Conservation (phyloP, 2,797 vertebrate species). For the Crypturellus tataupa region DNA sequence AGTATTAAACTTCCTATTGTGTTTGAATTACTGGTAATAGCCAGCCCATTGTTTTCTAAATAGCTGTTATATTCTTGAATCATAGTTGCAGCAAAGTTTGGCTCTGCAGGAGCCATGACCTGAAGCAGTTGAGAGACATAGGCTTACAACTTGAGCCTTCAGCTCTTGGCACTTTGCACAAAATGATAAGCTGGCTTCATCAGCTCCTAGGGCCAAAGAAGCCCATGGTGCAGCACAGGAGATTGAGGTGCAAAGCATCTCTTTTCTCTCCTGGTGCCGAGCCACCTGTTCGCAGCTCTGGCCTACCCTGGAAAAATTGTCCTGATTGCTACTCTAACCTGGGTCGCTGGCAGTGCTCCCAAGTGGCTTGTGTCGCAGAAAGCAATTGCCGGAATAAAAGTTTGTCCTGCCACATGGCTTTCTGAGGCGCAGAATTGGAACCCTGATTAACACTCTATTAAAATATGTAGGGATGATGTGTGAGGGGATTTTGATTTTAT, state of each 20-base stretch:
- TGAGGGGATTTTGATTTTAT: neutral
- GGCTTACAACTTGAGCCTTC: neutral
- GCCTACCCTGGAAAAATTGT: neutral
- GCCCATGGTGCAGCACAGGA: neutral
- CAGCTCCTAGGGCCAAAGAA: neutral
- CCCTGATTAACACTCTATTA: neutral
- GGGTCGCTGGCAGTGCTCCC: neutral
- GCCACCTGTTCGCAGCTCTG: neutral
- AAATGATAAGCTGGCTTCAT: neutral
- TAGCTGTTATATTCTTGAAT: neutral
- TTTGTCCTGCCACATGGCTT: neutral
- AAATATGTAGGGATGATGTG: neutral
- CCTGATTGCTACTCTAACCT: neutral
- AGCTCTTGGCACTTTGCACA: neutral
- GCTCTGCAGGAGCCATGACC: neutral
- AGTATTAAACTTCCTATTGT: slow-evolving; percentile 14
- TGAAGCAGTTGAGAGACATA: neutral
- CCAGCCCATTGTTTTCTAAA: neutral
- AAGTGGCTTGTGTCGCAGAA: neutral
- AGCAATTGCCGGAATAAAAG: neutral
- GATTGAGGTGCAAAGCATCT: fast-evolving
- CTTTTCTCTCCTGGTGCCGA: neutral
- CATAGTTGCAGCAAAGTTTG: neutral
- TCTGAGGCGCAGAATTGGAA: neutral
- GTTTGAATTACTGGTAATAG: neutral